Evolutionary conservation across 2,888 invertebrate species (phyloP).

Genomic region (Andrena marginata): DNA sequence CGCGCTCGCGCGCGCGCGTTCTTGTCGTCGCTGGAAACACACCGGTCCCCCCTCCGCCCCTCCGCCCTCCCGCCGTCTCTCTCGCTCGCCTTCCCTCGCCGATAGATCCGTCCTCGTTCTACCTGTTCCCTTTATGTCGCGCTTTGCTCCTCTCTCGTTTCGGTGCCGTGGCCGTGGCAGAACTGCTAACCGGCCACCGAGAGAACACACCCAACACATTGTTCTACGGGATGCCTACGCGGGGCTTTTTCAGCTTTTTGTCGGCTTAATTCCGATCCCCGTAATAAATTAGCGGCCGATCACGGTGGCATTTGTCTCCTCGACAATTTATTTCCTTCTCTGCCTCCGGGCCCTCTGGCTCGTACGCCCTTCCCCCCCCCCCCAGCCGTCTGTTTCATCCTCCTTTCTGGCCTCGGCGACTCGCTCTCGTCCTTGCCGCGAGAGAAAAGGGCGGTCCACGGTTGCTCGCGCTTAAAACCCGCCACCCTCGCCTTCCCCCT

Average conservation of each 20-base stretch:
- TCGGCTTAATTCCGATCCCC: constrained; percentile 82
- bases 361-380: neutral
- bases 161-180: constrained; percentile 37
- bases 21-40: constrained; percentile 40
- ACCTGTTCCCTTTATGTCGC: constrained; percentile 10
- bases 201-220: constrained; percentile 78
- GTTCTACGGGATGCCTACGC: constrained; percentile 76
- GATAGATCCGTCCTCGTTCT: constrained; percentile 22
- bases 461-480: constrained; percentile 20
- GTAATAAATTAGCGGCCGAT: constrained; percentile 84
- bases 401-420: constrained; percentile 30
- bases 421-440: constrained; percentile 68
- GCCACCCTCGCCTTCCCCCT: constrained; percentile 15
- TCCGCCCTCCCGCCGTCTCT: constrained; percentile 50
- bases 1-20: constrained; percentile 43
- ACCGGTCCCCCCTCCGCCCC: constrained; percentile 46
- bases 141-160: constrained; percentile 46
- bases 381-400: constrained; percentile 11
- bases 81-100: constrained; percentile 21
- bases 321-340: constrained; percentile 79
- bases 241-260: constrained; percentile 79
- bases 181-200: constrained; percentile 64
- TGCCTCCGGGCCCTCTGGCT: neutral
- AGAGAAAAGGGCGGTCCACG: constrained; percentile 62
- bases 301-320: constrained; percentile 84